A percentile compares a stretch with the other conserved stretches of the same genome.
These are phyloP conservation scores for Aspidiotus destructor DNA, from an alignment of 2,888 invertebrate genomes.

Conservation along the genomic window DNA sequence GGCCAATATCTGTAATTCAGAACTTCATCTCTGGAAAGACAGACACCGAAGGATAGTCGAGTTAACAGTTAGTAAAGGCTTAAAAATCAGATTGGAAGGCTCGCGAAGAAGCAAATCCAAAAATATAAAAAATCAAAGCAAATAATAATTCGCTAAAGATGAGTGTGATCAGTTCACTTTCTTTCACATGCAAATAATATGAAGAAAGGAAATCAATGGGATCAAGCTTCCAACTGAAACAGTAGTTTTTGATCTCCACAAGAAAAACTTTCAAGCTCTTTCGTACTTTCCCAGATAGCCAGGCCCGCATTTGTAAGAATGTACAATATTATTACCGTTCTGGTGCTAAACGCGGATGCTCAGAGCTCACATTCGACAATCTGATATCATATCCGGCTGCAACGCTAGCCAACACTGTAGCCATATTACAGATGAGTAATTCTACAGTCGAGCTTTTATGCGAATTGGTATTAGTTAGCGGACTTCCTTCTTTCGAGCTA, in stretches of 20 bases:
- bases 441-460: constrained; percentile 58
- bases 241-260: neutral
- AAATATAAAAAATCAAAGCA: too few relatives aligned
- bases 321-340: constrained; percentile 40
- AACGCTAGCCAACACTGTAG: constrained; percentile 79
- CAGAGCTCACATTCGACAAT: constrained; percentile 71
- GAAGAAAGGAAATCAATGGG: neutral
- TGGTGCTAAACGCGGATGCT: constrained; percentile 70
- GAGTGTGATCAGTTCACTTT: too few relatives aligned
- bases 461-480: constrained; percentile 10
- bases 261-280: neutral
- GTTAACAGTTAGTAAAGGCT: too few relatives aligned
- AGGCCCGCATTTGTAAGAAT: neutral
- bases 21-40: constrained; percentile 35
- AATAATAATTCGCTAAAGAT: too few relatives aligned
- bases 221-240: neutral
- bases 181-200: neutral
- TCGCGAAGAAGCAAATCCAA: too few relatives aligned
- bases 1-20: constrained; percentile 37
- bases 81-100: too few relatives aligned
- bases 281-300: neutral
- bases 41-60: too few relatives aligned
- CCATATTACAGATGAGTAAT: constrained; percentile 80
- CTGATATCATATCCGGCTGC: constrained; percentile 87
- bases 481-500: constrained; percentile 42